Conservation (phyloP, 2,113 vertebrate species). For the Carassius carassius region DNA sequence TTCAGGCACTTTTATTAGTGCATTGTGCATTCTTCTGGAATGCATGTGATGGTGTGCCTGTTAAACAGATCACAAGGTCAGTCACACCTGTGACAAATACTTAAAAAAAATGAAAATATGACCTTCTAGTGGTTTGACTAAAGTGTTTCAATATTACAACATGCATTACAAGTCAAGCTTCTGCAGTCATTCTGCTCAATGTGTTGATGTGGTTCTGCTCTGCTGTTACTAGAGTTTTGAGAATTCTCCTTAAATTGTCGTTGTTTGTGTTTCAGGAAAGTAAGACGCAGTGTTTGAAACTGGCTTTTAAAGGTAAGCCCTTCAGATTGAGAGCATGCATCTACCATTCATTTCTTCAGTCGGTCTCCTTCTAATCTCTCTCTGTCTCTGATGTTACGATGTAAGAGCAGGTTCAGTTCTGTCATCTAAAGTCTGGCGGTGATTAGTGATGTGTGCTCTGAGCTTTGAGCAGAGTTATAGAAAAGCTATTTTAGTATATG, state of each 20-base stretch:
- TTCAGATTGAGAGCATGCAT: background rate
- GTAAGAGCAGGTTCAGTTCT: background rate
- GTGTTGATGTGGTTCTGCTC: background rate
- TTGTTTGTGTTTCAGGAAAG: conserved; percentile 84
- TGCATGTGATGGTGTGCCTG: background rate
- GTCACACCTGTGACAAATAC: background rate
- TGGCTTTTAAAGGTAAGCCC: conserved; percentile 92
- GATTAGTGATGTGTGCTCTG: background rate
- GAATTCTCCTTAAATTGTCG: background rate
- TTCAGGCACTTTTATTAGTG: background rate
- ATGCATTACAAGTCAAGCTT: background rate
- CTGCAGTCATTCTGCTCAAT: background rate
- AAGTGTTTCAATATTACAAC: background rate
- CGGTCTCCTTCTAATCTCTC: background rate
- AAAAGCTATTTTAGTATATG: background rate
- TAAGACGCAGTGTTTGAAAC: conserved; percentile 96
- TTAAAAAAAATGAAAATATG: background rate
- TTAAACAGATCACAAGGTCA: background rate
- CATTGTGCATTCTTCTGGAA: background rate
- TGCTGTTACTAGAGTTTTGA: background rate
- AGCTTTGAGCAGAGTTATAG: background rate
- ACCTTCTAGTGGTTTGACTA: background rate
- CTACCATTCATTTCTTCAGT: background rate
- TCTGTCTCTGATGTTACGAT: background rate
- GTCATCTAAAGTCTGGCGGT: background rate